Conservation (phyloP, 2,113 vertebrate species). For the Tretioscincus oriximinensis region DNA sequence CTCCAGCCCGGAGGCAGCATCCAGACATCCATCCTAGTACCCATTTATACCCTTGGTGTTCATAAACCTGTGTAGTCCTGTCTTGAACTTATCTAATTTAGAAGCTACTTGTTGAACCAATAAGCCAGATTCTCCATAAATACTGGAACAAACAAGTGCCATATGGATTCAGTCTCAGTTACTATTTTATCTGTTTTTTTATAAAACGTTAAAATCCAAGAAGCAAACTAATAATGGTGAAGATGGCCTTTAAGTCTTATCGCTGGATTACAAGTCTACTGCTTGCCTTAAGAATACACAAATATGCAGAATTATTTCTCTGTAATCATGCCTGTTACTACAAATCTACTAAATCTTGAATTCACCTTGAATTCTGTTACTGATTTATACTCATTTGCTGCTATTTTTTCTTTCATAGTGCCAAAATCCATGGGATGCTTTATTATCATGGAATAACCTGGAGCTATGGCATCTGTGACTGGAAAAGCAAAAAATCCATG, state of each 20-base stretch:
- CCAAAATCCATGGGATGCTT: slow-evolving; percentile 99
- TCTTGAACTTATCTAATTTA: too few species aligned
- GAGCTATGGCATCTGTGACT: slow-evolving; percentile 96
- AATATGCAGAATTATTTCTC: neutral
- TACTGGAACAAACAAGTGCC: too few species aligned
- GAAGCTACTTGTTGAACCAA: too few species aligned
- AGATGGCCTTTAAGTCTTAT: neutral
- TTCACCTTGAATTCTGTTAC: slow-evolving; percentile 96
- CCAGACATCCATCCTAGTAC: too few species aligned
- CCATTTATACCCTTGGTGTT: too few species aligned
- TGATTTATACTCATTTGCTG: slow-evolving; percentile 93
- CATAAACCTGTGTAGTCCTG: too few species aligned
- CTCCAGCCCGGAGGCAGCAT: too few species aligned
- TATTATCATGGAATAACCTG: slow-evolving; percentile 97
- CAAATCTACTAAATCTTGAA: slow-evolving; percentile 1
- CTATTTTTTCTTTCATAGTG: slow-evolving; percentile 96
- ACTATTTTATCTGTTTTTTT: neutral
- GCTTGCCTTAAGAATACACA: neutral
- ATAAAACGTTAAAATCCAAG: neutral
- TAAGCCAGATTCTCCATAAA: too few species aligned
- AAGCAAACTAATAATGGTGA: too few species aligned
- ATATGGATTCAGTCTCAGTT: too few species aligned
- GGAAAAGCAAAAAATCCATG: slow-evolving; percentile 97
- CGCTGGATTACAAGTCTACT: neutral
- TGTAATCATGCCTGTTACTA: neutral